These are phyloP conservation scores for Notolepis coatsorum DNA, from an alignment of 2,797 vertebrate genomes.

Conservation along the genomic window DNA sequence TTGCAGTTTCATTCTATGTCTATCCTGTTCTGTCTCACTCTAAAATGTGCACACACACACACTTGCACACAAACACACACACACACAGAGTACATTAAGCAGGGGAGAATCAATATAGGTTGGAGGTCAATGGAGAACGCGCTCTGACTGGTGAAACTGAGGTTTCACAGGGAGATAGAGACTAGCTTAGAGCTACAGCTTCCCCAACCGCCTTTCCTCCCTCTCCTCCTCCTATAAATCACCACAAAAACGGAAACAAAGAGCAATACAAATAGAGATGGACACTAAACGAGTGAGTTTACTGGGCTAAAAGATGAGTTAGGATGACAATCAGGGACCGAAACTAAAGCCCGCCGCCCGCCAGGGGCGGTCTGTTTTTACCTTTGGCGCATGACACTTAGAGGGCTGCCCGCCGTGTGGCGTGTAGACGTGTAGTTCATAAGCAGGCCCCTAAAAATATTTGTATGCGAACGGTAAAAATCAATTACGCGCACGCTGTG, in stretches of 20 bases:
- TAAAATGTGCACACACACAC: constrained; percentile 6
- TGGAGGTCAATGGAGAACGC: constrained; percentile 61
- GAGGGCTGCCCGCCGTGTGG: no score
- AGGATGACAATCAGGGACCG: neutral
- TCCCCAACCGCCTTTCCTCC: constrained; percentile 17
- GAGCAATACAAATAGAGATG: constrained; percentile 14
- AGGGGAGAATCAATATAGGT: constrained; percentile 49
- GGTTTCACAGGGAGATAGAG: constrained; percentile 43
- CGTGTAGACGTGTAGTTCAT: no score
- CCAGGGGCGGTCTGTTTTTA: no score
- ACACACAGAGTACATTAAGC: constrained; percentile 60
- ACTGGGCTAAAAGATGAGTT: constrained; percentile 8
- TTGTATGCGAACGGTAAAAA: no score
- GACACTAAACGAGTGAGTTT: constrained; percentile 21
- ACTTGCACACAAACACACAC: constrained; percentile 6
- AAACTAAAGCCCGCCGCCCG: neutral
- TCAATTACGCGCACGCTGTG: no score
- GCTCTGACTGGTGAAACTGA: constrained; percentile 55
- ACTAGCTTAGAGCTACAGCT: constrained; percentile 33
- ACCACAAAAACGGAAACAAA: constrained; percentile 42
- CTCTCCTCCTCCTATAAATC: constrained; percentile 43
- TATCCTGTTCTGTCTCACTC: no score
- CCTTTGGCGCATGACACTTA: no score
- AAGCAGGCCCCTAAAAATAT: no score
- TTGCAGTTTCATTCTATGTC: no score